A percentile compares a stretch with the other conserved stretches of the same genome.
Conservation (phyloP, 2,888 invertebrate species). For the Morpho helenor region DNA sequence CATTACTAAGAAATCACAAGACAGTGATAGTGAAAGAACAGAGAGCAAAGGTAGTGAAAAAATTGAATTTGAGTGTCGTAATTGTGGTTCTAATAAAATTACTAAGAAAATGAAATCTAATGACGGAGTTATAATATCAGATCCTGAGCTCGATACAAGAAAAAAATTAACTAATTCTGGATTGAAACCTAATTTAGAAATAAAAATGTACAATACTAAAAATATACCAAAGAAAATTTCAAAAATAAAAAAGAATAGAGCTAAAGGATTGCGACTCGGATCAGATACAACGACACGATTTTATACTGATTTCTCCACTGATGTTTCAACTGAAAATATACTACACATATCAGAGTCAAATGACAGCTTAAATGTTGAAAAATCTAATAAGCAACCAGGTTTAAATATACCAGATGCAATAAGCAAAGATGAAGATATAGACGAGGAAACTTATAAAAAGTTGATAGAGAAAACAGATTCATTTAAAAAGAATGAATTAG, state of each 20-base stretch:
- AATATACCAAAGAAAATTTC: slow-evolving; percentile 85
- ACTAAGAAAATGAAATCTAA: slow-evolving; percentile 47
- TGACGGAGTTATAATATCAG: slow-evolving; percentile 53
- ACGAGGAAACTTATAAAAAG: slow-evolving; percentile 69
- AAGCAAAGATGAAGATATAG: slow-evolving; percentile 68
- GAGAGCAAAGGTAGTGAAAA: slow-evolving; percentile 60
- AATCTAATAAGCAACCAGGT: slow-evolving; percentile 42
- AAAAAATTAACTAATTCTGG: slow-evolving; percentile 36
- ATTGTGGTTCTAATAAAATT: slow-evolving; percentile 69
- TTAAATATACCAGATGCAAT: slow-evolving; percentile 44
- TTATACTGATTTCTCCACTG: slow-evolving; percentile 82
- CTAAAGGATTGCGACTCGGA: slow-evolving; percentile 69
- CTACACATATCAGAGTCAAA: slow-evolving; percentile 82
- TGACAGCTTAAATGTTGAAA: slow-evolving; percentile 77
- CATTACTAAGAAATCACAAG: slow-evolving; percentile 54
- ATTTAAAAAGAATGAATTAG: slow-evolving; percentile 74
- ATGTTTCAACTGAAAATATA: slow-evolving; percentile 80
- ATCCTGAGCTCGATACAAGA: slow-evolving; percentile 56
- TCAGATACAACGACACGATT: slow-evolving; percentile 81
- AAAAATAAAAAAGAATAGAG: slow-evolving; percentile 84
- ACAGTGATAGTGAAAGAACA: slow-evolving; percentile 56
- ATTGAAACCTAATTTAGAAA: slow-evolving; percentile 66
- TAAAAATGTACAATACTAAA: slow-evolving; percentile 83
- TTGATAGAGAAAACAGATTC: slow-evolving; percentile 76
- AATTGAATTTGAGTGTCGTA: slow-evolving; percentile 70